These are phyloP conservation scores for Sibirionetta formosa DNA, from an alignment of 2,797 vertebrate genomes.

Conservation along the genomic window DNA sequence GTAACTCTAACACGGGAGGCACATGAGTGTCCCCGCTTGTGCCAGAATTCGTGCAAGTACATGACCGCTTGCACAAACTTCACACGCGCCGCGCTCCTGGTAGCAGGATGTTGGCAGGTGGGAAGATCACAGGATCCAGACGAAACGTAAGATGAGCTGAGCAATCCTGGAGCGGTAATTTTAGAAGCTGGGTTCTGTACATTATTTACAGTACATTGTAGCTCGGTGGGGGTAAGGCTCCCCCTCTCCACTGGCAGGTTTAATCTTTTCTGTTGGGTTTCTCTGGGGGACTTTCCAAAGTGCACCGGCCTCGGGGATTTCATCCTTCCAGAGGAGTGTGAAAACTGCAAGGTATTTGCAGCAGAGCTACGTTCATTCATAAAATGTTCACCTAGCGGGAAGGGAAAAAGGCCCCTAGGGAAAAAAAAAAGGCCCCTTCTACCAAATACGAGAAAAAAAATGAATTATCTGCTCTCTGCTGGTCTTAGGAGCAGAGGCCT, in stretches of 20 bases:
- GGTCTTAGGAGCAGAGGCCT: background rate
- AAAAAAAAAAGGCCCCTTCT: background rate
- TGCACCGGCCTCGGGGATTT: background rate
- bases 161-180: slow-evolving; percentile 54
- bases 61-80: slow-evolving; percentile 53
- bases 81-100: slow-evolving; percentile 37
- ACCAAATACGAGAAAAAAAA: background rate
- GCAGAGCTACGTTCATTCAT: background rate
- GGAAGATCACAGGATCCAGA: slow-evolving; percentile 67
- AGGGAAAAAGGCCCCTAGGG: background rate
- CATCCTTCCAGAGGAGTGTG: background rate
- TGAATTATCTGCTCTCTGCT: background rate
- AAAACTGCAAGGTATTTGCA: background rate
- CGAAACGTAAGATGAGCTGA: slow-evolving; percentile 57
- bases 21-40: slow-evolving; percentile 1
- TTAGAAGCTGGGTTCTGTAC: slow-evolving; percentile 70
- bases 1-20: slow-evolving; percentile 36
- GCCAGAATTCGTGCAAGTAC: slow-evolving; percentile 52
- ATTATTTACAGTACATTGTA: slow-evolving; percentile 69
- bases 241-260: background rate
- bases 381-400: fast-evolving
- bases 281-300: background rate
- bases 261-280: slow-evolving; percentile 15
- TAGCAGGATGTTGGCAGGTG: slow-evolving; percentile 74
- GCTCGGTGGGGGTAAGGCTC: slow-evolving; percentile 36